Evolutionary conservation across 53 echinoderm and acorn worm genomes (phyloP), one percentile per base, ranked within the genome.

Genomic region (Echinarachnius parma): DNA sequence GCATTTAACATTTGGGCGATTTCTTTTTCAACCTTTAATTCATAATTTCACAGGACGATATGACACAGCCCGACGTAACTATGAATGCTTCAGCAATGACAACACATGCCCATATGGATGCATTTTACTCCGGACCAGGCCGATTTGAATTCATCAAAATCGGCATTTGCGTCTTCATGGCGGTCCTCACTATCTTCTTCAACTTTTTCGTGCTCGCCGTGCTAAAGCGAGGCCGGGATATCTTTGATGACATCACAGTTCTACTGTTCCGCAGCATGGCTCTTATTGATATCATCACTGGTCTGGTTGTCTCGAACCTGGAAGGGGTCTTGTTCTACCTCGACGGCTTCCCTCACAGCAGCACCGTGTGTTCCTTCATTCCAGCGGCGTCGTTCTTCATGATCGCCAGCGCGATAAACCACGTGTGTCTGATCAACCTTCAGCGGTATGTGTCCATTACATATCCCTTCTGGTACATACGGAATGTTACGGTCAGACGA

Each of bases 201-300:
- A 62, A 62, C 42, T 23, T 62, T 14, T 62, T 62, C 62, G 16
- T 62, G 4, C 37, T 62, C 27, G 42, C 44, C 37, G 44, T 62
- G 25, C 34, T 62, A 13, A 62, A 62, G 39, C 34, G 62, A 9
- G 62, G 62, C 2, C 34, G 3, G 42, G 42, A 55, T 28, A 28
- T 26, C 5, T 62, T 62, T 22, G 62, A 62, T 42, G 62, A 62
- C 26, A 25, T 62, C 35, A 62, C 62, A 20, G 62, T 62, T 18
- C 35, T 62, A 15, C 21, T 62, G 27, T 62, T 62, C 44, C 62
- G 62, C 1, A 62, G 62, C 37, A 35, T 62, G n/a, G 62, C 62
- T 8, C 35, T 39, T 15, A 62, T 26, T 2, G 62, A 62, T 25
- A 62, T 62, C 62, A 23, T 9, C 11, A 62, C 62, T 20, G 62